Evolutionary conservation across 2,113 vertebrate species (phyloP).

Genomic region (Spilogale gracilis): DNA sequence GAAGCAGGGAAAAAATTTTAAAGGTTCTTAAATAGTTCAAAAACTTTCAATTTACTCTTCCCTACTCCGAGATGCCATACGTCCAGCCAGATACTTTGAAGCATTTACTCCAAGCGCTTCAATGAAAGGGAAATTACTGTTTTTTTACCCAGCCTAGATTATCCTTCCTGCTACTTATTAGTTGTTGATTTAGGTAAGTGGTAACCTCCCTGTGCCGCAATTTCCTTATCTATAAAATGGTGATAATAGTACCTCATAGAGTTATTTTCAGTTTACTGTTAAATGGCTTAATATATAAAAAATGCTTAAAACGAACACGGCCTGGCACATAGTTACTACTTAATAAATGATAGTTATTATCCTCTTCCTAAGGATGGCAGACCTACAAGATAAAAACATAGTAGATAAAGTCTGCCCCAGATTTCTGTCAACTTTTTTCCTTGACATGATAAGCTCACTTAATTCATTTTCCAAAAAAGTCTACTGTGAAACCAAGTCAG

Average conservation of each 20-base stretch:
- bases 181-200: conserved; percentile 44
- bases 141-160: neutral
- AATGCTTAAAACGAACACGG: neutral
- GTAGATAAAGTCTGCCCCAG: neutral
- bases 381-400: conserved; percentile 31
- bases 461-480: neutral
- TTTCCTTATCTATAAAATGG: conserved; percentile 44
- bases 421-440: neutral
- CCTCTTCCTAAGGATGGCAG: neutral
- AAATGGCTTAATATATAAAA: neutral
- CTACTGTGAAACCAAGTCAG: neutral
- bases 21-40: neutral
- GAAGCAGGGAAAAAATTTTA: neutral
- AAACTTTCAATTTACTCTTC: neutral
- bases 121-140: conserved; percentile 25
- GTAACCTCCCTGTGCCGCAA: neutral
- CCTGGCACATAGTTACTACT: conserved; percentile 18
- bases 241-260: neutral
- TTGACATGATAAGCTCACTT: neutral
- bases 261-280: conserved; percentile 11
- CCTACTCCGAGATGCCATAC: neutral
- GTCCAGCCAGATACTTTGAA: conserved; percentile 5
- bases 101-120: neutral
- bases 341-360: conserved; percentile 18
- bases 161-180: conserved; percentile 53